phyloP scores from a whole-genome alignment of 2,888 invertebrate species.

The Spisula subtruncata region DNA sequence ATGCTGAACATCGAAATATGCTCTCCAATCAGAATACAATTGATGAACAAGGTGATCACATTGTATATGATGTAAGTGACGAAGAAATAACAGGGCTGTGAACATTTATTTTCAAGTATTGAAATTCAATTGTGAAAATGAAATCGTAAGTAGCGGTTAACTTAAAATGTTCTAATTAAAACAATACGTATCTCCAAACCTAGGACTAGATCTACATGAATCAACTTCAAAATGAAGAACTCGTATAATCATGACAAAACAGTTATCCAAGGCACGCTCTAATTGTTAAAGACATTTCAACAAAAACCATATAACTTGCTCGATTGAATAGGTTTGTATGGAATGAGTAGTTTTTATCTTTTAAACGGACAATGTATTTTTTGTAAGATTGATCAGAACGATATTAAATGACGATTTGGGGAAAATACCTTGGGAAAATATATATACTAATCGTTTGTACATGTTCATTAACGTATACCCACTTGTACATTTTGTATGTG shows the following conservation, averaged over 20 bases:
- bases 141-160: neutral
- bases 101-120: neutral
- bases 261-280: too few species aligned
- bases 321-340: neutral
- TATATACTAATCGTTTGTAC: too few species aligned
- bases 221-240: neutral
- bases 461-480: too few species aligned
- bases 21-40: conserved; percentile 54
- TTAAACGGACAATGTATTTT: too few species aligned
- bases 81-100: conserved; percentile 34
- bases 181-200: neutral
- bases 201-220: neutral
- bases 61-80: conserved; percentile 12
- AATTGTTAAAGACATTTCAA: too few species aligned
- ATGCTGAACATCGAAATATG: conserved; percentile 40
- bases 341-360: neutral
- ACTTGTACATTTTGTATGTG: too few species aligned
- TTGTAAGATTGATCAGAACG: too few species aligned
- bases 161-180: neutral
- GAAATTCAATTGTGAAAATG: neutral
- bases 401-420: too few species aligned
- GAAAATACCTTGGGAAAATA: too few species aligned
- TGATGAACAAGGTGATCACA: conserved; percentile 52
- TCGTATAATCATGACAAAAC: too few species aligned
- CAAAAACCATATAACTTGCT: neutral